Conservation (phyloP, 2,113 vertebrate genomes). For the Danionella cerebrum region DNA sequence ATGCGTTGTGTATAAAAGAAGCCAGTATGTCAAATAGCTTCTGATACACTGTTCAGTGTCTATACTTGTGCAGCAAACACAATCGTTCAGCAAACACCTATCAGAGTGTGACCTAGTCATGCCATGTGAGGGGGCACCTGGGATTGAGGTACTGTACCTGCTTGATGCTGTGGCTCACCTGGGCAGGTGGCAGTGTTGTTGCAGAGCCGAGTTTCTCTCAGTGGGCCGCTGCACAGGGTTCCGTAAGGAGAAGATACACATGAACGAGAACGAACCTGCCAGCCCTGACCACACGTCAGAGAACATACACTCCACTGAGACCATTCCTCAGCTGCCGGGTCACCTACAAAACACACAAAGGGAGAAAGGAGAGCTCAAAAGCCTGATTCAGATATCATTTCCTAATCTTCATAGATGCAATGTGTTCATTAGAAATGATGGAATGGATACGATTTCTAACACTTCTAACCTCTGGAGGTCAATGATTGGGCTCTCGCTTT, state of each 20-base stretch:
- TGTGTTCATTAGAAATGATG: too few relatives aligned
- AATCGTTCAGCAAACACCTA: background rate
- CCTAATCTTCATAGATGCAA: too few relatives aligned
- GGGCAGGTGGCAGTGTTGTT: conserved; percentile 94
- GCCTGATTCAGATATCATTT: too few relatives aligned
- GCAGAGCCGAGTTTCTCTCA: conserved; percentile 89
- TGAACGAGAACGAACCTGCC: conserved; percentile 91
- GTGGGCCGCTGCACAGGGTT: conserved; percentile 90
- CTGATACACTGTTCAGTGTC: background rate
- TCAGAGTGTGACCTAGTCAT: background rate
- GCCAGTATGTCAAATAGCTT: background rate
- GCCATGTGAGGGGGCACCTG: background rate
- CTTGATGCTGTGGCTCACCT: conserved; percentile 65
- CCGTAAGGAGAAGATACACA: conserved; percentile 96
- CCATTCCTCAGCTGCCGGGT: conserved; percentile 95
- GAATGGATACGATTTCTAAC: too few relatives aligned
- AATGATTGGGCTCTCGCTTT: too few relatives aligned
- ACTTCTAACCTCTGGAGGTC: too few relatives aligned
- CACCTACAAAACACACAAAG: conserved; percentile 67
- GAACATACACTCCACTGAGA: conserved; percentile 98
- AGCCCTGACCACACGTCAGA: conserved; percentile 91
- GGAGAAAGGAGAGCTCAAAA: background rate
- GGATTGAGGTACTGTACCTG: conserved; percentile 52
- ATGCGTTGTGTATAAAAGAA: too few relatives aligned
- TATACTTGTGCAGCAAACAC: background rate